phyloP scores from a whole-genome alignment of 2,888 invertebrate species.

The Xylocampa areola region DNA sequence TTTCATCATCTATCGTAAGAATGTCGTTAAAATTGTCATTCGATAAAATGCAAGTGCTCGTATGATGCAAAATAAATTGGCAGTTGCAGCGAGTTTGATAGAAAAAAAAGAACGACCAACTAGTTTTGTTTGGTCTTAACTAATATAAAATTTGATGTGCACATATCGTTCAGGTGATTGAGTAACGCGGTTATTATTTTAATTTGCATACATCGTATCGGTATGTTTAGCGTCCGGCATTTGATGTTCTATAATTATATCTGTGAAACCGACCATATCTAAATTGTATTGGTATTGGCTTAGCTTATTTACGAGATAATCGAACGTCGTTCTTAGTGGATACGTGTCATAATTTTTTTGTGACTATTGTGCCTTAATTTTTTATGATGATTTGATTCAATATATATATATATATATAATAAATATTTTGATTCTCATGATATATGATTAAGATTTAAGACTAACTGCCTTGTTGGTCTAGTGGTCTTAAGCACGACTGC shows the following conservation, averaged over 20 bases:
- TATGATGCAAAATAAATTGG: constrained; percentile 58
- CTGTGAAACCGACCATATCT: constrained; percentile 30
- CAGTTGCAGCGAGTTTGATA: constrained; percentile 46
- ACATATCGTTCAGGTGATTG: constrained; percentile 31
- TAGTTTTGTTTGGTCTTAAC: constrained; percentile 45
- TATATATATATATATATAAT: too few relatives aligned
- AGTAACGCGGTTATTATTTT: constrained; percentile 53
- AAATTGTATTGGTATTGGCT: constrained; percentile 42
- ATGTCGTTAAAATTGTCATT: too few relatives aligned
- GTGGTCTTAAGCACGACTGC: too few relatives aligned
- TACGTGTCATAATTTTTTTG: not conserved
- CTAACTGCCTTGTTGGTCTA: too few relatives aligned
- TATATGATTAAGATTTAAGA: too few relatives aligned
- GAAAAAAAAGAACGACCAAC: constrained; percentile 49
- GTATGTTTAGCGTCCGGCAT: constrained; percentile 49
- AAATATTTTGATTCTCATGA: too few relatives aligned
- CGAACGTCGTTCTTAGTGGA: constrained; percentile 18
- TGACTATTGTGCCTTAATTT: too few relatives aligned
- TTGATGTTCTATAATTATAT: constrained; percentile 57
- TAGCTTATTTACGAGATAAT: constrained; percentile 25
- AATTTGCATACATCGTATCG: constrained; percentile 47
- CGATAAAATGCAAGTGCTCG: constrained; percentile 5
- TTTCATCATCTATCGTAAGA: too few relatives aligned
- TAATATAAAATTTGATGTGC: constrained; percentile 37
- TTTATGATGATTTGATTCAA: too few relatives aligned